Evolutionary conservation across 2,113 vertebrate species (phyloP), one percentile per base, ranked within the genome.

Genomic region (Brevimyrus niger): DNA sequence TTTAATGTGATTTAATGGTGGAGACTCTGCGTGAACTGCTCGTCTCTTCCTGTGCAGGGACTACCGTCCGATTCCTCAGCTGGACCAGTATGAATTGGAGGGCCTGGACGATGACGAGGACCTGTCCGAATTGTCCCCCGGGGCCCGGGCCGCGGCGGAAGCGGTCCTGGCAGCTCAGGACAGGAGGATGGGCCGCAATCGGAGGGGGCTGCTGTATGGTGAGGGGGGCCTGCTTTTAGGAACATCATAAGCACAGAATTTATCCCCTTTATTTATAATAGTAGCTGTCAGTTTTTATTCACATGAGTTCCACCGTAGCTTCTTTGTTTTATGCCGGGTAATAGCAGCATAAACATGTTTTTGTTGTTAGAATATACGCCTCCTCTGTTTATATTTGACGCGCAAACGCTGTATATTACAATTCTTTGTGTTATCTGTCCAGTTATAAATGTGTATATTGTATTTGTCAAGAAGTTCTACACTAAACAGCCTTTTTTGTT

Each of bases 61-160:
- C 89, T 99, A 99, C 92, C 98, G 98, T 0, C 92, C 95, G 86
- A 99, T 99, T 94, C 97, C 98, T 0, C 98, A 97, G 69, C 96
- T 99, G 94, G 98, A 99, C 0, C 91, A 92, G 46, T 99, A 99
- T 0, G 98, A 99, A 92, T 94, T 92, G 0, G 98, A 99, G 84
- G 98, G 98, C 21, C 88, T 99, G 94, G 98, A 98, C 27, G 96
- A 98, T 0, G 97, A 98, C 0, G 98, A 98, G 13, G 98, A 99
- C 0, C 89, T 98, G 73, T 97, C 97, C 1, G 98, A 99, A 89
- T 94, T 99, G 90, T 99, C 98, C 0, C 98, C 98, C 4, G 97
- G 98, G 76, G 97, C 98, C 90, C 92, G 98, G 1, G 97, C 97
- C 0, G 97, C 97, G 0, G 98, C 98, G 0, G 98, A 99, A 90